Percentiles rank a stretch among this genome's conserved stretches.
Evolutionary conservation across 2,797 vertebrate species (phyloP).

Genomic region (Cyprinodon diabolis): DNA sequence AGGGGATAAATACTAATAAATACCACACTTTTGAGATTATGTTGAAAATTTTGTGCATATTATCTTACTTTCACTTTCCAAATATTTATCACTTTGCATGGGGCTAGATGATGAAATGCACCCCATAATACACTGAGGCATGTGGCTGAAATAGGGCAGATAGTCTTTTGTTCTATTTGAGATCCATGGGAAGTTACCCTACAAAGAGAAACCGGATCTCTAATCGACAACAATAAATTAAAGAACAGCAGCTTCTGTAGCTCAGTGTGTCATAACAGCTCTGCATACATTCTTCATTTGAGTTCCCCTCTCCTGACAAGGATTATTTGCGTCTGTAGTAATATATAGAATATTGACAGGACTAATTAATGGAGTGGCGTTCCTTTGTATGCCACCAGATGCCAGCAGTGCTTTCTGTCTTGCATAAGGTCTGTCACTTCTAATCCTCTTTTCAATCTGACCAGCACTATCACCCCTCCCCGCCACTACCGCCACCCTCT

Average conservation of each 20-base stretch:
- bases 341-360: slow-evolving; percentile 39
- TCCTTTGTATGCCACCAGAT: slow-evolving; percentile 78
- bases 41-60: not conserved
- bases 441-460: slow-evolving; percentile 1
- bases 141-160: slow-evolving; percentile 10
- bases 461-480: not conserved
- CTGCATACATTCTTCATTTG: slow-evolving; percentile 12
- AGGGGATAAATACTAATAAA: not conserved
- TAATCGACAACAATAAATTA: slow-evolving; percentile 17
- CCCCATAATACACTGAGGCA: not conserved
- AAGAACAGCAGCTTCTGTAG: slow-evolving; percentile 18
- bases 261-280: slow-evolving; percentile 13
- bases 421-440: slow-evolving; percentile 53
- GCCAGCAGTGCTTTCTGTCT: slow-evolving; percentile 76
- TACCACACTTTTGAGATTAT: not conserved
- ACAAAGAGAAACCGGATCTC: slow-evolving; percentile 25
- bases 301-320: slow-evolving; percentile 5
- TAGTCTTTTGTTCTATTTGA: slow-evolving; percentile 5
- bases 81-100: not conserved
- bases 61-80: not conserved
- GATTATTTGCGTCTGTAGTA: slow-evolving; percentile 10
- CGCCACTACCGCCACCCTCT: not conserved
- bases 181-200: slow-evolving; percentile 33
- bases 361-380: slow-evolving; percentile 58
- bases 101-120: not conserved